A percentile compares a stretch with the other conserved stretches of the same genome.
Evolutionary conservation across 2,113 vertebrate species (phyloP).

Genomic region (Cyprinus carpio): DNA sequence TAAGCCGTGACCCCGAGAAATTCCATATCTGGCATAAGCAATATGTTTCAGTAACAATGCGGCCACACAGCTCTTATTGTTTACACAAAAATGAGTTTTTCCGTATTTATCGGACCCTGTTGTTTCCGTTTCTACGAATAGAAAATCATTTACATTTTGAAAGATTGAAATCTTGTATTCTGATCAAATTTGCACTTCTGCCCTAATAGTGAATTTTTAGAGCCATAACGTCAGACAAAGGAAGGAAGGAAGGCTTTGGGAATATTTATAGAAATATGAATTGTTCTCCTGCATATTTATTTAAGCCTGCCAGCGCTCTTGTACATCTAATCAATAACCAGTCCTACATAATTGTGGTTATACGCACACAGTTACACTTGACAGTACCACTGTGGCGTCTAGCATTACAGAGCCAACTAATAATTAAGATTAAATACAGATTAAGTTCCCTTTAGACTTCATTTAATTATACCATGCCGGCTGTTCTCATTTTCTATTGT

Average conservation of each 20-base stretch:
- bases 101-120: background rate
- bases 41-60: constrained; percentile 18
- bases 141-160: background rate
- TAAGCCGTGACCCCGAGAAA: background rate
- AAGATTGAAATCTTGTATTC: background rate
- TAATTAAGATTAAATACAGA: constrained; percentile 35
- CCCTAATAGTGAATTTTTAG: background rate
- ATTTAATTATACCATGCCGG: constrained; percentile 21
- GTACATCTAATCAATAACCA: constrained; percentile 14
- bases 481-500: constrained; percentile 29
- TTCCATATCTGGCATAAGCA: background rate
- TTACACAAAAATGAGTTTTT: background rate
- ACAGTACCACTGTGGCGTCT: background rate
- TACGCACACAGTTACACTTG: constrained; percentile 29
- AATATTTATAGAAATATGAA: constrained; percentile 19
- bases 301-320: background rate
- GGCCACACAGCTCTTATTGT: constrained; percentile 18
- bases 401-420: constrained; percentile 13
- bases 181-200: background rate
- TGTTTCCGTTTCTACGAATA: background rate
- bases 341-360: background rate
- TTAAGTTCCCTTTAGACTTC: constrained; percentile 34
- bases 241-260: background rate
- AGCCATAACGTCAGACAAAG: background rate
- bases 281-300: background rate